Percentiles rank a stretch among this genome's conserved stretches.
Conservation (phyloP, 2,113 vertebrate species). For the Polypterus bichir region DNA sequence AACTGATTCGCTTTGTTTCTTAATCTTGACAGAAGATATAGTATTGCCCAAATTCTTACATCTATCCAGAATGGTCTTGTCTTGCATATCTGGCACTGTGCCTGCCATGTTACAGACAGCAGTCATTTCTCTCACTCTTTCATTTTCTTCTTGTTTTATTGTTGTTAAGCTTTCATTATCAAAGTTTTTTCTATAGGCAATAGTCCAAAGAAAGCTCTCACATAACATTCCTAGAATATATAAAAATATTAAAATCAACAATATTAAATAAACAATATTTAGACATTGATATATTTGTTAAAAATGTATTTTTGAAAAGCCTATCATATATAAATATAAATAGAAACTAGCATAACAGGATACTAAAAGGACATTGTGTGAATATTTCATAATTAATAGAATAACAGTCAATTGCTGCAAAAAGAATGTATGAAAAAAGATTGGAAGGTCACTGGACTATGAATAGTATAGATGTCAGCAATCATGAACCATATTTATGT, state of each 20-base stretch:
- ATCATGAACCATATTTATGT: too few species aligned
- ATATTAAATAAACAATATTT: too few species aligned
- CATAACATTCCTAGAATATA: conserved; percentile 68
- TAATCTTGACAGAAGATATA: background rate
- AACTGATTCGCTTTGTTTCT: background rate
- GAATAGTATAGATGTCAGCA: too few species aligned
- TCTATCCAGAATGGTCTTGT: conserved; percentile 31
- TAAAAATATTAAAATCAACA: background rate
- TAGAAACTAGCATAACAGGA: too few species aligned
- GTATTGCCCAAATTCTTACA: conserved; percentile 31
- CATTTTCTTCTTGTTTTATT: conserved; percentile 13
- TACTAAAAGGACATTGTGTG: too few species aligned
- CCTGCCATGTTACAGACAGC: conserved; percentile 22
- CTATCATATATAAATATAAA: too few species aligned
- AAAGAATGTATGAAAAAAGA: too few species aligned
- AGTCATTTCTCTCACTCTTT: conserved; percentile 32
- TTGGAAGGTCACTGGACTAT: too few species aligned
- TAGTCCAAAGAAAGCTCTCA: conserved; percentile 69
- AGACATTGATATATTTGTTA: too few species aligned
- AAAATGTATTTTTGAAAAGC: too few species aligned
- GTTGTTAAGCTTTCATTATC: conserved; percentile 15
- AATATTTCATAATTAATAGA: too few species aligned
- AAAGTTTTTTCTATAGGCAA: conserved; percentile 44
- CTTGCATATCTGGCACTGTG: conserved; percentile 28
- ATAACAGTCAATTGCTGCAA: too few species aligned